Conservation (phyloP, 2,797 vertebrate genomes). For the Clarias pachynema region DNA sequence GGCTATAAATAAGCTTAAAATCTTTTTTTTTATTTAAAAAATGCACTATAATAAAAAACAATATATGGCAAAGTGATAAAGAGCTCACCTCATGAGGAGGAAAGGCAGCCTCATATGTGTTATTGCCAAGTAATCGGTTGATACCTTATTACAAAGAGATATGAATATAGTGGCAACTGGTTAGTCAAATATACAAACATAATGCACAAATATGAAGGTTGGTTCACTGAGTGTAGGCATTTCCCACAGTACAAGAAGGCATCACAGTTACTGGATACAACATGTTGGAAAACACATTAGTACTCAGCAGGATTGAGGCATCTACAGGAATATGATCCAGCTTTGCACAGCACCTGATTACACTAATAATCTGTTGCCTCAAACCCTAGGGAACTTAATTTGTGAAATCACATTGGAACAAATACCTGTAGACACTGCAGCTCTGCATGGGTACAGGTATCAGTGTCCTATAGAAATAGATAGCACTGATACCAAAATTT, state of each 20-base stretch:
- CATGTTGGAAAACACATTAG: neutral
- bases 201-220: neutral
- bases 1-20: neutral
- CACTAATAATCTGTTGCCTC: constrained; percentile 7
- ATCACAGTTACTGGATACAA: neutral
- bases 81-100: constrained; percentile 92
- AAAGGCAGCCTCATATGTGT: constrained; percentile 95
- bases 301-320: constrained; percentile 4
- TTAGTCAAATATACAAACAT: neutral
- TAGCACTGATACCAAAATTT: neutral
- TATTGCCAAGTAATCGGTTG: constrained; percentile 90
- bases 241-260: neutral
- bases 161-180: neutral
- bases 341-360: constrained; percentile 11
- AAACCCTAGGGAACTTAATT: constrained; percentile 2
- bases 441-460: neutral
- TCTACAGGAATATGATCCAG: constrained; percentile 16
- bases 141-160: constrained; percentile 81
- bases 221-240: neutral
- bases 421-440: constrained; percentile 4
- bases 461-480: neutral
- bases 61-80: neutral
- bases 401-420: constrained; percentile 13
- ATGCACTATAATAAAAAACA: neutral
- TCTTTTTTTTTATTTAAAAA: neutral